phyloP scores from a whole-genome alignment of 2,888 invertebrate genomes.

The Tenthredo notha region DNA sequence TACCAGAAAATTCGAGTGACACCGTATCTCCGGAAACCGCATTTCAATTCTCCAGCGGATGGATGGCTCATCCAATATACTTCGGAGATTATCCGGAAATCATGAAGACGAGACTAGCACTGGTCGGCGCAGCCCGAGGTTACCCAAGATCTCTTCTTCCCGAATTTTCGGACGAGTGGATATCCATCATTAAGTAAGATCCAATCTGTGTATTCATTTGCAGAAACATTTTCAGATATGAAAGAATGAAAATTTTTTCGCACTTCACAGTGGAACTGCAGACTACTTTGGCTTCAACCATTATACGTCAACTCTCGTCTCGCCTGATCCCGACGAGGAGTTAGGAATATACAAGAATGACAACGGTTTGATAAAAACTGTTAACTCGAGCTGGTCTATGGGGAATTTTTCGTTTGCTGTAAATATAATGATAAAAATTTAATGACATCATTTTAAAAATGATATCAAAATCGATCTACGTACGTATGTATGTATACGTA shows the following conservation, averaged over 20 bases:
- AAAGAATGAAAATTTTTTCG: constrained; percentile 74
- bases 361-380: constrained; percentile 67
- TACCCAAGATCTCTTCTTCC: constrained; percentile 78
- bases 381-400: constrained; percentile 80
- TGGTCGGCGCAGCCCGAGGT: constrained; percentile 77
- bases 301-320: constrained; percentile 65
- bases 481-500: too few species aligned
- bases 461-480: neutral
- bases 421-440: constrained; percentile 57
- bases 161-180: constrained; percentile 74
- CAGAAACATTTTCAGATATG: constrained; percentile 68
- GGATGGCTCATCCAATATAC: constrained; percentile 79
- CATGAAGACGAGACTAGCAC: constrained; percentile 77
- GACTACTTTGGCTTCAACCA: constrained; percentile 73
- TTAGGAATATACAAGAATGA: neutral
- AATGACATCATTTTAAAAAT: neutral
- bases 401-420: constrained; percentile 80
- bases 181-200: constrained; percentile 16
- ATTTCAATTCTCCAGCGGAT: constrained; percentile 78
- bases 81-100: constrained; percentile 80
- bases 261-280: constrained; percentile 70
- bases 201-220: neutral
- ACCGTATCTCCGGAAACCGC: constrained; percentile 68
- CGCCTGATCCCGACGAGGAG: constrained; percentile 54
- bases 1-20: constrained; percentile 61